Evolutionary conservation across 2,797 vertebrate genomes (phyloP).

Genomic region (Lutjanus argentimaculatus): DNA sequence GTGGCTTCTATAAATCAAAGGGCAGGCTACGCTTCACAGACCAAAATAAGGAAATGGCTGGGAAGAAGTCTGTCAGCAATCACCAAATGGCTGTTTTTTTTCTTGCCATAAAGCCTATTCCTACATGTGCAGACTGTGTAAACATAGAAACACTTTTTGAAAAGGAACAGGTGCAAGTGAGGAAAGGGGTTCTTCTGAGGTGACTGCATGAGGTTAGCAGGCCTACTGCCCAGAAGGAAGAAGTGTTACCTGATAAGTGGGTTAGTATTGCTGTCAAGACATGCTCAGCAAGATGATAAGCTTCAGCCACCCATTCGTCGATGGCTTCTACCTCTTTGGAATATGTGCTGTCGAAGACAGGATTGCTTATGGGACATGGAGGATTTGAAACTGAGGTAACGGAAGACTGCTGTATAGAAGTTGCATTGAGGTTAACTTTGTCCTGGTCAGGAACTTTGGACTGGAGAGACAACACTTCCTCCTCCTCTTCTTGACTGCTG

Average conservation of each 20-base stretch:
- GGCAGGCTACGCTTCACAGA: neutral
- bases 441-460: conserved; percentile 43
- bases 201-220: conserved; percentile 81
- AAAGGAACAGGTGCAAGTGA: conserved; percentile 37
- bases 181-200: conserved; percentile 48
- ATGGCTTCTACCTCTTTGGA: conserved; percentile 85
- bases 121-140: neutral
- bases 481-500: conserved; percentile 80
- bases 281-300: conserved; percentile 90
- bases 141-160: neutral
- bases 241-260: conserved; percentile 88
- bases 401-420: conserved; percentile 42
- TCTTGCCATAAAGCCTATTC: neutral
- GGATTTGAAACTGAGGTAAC: conserved; percentile 45
- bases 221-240: conserved; percentile 77
- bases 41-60: neutral
- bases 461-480: conserved; percentile 50
- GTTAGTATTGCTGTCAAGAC: conserved; percentile 90
- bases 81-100: neutral
- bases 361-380: conserved; percentile 64
- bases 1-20: neutral
- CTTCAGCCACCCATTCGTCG: conserved; percentile 87
- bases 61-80: neutral
- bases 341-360: conserved; percentile 68
- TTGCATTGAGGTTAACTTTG: conserved; percentile 34